These are phyloP conservation scores for Mimumesa dahlbomi DNA, from an alignment of 2,888 invertebrate genomes.

Conservation along the genomic window DNA sequence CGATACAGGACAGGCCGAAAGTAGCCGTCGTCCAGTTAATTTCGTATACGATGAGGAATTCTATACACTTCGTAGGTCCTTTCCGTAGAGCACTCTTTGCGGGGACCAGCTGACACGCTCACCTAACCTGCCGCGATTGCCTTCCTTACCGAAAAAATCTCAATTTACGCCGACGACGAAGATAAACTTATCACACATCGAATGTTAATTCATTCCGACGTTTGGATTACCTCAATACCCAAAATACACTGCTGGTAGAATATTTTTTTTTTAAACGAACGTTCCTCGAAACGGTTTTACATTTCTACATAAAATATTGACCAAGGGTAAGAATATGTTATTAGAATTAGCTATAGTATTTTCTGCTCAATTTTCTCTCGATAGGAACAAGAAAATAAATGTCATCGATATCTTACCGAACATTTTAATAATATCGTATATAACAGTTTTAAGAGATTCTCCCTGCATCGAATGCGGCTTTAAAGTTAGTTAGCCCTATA, in stretches of 20 bases:
- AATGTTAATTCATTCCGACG: constrained; percentile 49
- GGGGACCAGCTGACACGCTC: constrained; percentile 71
- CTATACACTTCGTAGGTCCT: constrained; percentile 54
- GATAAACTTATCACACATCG: constrained; percentile 56
- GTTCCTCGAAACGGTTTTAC: too few relatives aligned
- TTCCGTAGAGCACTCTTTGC: constrained; percentile 47
- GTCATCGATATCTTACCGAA: background rate
- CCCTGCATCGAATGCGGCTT: background rate
- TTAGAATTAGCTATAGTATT: background rate
- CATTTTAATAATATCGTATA: background rate
- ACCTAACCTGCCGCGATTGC: constrained; percentile 38
- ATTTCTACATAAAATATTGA: too few relatives aligned
- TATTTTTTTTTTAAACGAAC: too few relatives aligned
- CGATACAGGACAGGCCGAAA: constrained; percentile 62
- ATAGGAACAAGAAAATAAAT: background rate
- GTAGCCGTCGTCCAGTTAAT: constrained; percentile 59
- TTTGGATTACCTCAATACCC: constrained; percentile 15
- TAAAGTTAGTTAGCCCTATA: background rate
- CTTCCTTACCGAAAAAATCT: constrained; percentile 45
- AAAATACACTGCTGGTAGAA: too few relatives aligned
- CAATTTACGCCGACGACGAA: constrained; percentile 56
- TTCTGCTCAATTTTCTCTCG: background rate
- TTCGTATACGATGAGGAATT: constrained; percentile 59
- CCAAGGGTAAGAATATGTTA: background rate
- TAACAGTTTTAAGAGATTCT: constrained; percentile 3